Percentiles rank a stretch among this genome's conserved stretches.
These are phyloP conservation scores for Panulirus ornatus DNA, from an alignment of 1,140 invertebrate genomes.

Conservation along the genomic window DNA sequence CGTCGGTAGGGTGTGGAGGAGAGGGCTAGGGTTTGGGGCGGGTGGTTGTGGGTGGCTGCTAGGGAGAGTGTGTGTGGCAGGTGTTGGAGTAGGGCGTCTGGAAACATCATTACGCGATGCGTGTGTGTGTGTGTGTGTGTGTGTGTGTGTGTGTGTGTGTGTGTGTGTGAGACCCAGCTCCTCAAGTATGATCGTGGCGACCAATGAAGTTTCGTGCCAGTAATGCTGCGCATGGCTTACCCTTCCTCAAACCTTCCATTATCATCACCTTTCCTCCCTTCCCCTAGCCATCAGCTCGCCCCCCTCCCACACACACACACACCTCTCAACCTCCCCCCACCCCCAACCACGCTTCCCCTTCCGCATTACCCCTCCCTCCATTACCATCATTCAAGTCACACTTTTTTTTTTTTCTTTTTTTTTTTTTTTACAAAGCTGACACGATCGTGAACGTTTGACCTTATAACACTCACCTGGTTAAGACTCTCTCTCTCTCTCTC, in stretches of 20 bases:
- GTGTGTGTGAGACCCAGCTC: not conserved
- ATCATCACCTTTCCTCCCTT: not conserved
- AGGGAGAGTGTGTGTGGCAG: not conserved
- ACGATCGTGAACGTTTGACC: no score
- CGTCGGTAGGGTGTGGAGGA: no score
- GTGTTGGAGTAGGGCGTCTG: no score
- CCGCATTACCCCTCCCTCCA: not conserved
- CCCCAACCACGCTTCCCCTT: no score
- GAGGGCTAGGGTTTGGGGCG: no score
- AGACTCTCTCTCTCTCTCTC: not conserved
- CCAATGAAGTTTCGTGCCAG: no score
- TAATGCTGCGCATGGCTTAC: no score
- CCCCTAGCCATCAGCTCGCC: no score
- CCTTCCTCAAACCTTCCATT: not conserved
- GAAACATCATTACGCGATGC: no score
- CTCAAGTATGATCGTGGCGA: not conserved
- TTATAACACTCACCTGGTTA: not conserved
- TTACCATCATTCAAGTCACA: not conserved
- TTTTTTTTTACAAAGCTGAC: not conserved
- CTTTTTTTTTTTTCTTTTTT: not conserved
- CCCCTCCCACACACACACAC: no score
- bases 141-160: constrained; percentile 18
- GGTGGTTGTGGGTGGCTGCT: not conserved
- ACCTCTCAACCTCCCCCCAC: no score
- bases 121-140: constrained; percentile 18